Conservation (phyloP, 2,797 vertebrate species). For the Arremon aurantiirostris region DNA sequence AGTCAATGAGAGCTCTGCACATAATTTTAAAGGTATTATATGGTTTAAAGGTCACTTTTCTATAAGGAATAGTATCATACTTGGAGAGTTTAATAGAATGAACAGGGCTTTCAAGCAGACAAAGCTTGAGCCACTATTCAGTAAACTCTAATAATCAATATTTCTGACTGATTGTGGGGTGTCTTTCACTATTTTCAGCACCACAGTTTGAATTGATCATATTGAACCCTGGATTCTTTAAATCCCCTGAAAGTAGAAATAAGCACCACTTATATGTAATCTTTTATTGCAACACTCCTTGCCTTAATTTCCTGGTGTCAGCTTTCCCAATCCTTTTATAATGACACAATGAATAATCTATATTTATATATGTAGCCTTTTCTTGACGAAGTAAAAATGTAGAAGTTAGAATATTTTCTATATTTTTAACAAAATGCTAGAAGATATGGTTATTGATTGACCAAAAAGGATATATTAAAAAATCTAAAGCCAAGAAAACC, state of each 20-base stretch:
- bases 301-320: not conserved
- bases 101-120: not conserved
- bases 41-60: not conserved
- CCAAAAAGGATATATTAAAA: not conserved
- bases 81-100: not conserved
- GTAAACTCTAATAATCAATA: not conserved
- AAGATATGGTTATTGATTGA: not conserved
- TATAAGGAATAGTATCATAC: not conserved
- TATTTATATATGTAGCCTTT: not conserved
- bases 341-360: not conserved
- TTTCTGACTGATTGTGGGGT: not conserved
- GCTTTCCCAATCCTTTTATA: not conserved
- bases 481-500: not conserved
- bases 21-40: not conserved
- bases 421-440: not conserved
- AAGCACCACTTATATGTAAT: not conserved
- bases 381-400: not conserved
- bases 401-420: not conserved
- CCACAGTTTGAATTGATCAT: not conserved
- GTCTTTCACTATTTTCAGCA: not conserved
- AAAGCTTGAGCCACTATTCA: not conserved
- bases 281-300: not conserved
- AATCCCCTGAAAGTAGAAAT: not conserved
- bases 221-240: not conserved
- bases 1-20: not conserved